phyloP scores from a whole-genome alignment of 2,113 vertebrate species.

The Cyphomyrus discorhynchus region DNA sequence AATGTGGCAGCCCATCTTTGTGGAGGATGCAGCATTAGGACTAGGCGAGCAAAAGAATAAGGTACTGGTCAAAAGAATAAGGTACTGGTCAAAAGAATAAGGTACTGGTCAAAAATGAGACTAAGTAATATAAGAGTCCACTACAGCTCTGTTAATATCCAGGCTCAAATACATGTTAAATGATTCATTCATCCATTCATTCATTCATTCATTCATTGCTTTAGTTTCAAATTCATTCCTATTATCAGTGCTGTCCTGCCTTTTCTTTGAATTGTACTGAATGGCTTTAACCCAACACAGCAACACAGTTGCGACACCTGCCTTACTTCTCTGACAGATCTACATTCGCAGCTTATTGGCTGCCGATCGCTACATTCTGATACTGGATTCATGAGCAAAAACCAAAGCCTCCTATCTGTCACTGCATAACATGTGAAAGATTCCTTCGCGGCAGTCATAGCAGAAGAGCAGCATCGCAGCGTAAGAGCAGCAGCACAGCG shows the following conservation, averaged over 20 bases:
- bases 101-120: conserved; percentile 57
- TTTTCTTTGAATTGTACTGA: not conserved
- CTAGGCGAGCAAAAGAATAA: conserved; percentile 66
- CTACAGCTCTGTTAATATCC: conserved; percentile 63
- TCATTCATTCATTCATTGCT: conserved; percentile 21
- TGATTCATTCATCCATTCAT: not conserved
- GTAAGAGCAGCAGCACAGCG: not conserved
- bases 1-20: conserved; percentile 70
- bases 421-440: not conserved
- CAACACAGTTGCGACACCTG: not conserved
- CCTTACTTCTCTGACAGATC: not conserved
- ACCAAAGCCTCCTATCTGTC: not conserved
- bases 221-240: conserved; percentile 8
- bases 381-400: not conserved
- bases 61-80: conserved; percentile 66
- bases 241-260: conserved; percentile 6
- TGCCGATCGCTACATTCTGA: not conserved
- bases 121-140: conserved; percentile 58
- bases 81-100: conserved; percentile 66
- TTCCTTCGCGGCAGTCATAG: not conserved
- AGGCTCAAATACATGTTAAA: conserved; percentile 49
- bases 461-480: not conserved
- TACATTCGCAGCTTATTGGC: not conserved
- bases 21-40: conserved; percentile 64
- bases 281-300: not conserved